Conservation (phyloP, 2,888 invertebrate genomes). For the Sceliomorpha sp. region DNA sequence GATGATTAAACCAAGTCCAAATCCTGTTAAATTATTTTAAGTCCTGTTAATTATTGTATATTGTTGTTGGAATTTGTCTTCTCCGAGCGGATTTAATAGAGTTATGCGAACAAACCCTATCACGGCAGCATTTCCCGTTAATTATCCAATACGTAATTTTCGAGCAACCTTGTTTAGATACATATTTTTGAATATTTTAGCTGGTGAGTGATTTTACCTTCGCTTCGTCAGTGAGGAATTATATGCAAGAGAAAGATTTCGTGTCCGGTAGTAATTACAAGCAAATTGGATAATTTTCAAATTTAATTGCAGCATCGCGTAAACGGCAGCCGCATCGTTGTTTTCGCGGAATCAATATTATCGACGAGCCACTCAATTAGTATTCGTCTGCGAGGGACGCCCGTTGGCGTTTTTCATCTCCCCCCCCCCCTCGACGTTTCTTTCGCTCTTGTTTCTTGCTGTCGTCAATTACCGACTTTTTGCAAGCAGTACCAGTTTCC, state of each 20-base stretch:
- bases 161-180: too few species aligned
- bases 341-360: constrained; percentile 4
- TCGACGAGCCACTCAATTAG: constrained; percentile 8
- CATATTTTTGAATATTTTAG: too few species aligned
- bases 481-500: neutral
- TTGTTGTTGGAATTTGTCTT: too few species aligned
- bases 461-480: constrained; percentile 2
- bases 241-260: neutral
- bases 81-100: too few species aligned
- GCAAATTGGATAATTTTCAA: neutral
- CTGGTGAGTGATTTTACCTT: too few species aligned
- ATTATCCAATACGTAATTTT: too few species aligned
- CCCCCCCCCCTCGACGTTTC: neutral
- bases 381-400: constrained; percentile 4
- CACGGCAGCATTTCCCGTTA: too few species aligned
- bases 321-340: neutral
- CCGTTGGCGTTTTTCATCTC: constrained; percentile 3
- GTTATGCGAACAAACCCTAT: too few species aligned
- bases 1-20: too few species aligned
- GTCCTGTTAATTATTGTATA: too few species aligned
- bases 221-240: too few species aligned
- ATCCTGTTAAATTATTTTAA: too few species aligned
- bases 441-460: neutral
- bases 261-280: neutral
- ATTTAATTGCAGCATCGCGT: constrained; percentile 2